Conservation (phyloP, 2,888 invertebrate genomes). For the Drosophila meridionalis region DNA sequence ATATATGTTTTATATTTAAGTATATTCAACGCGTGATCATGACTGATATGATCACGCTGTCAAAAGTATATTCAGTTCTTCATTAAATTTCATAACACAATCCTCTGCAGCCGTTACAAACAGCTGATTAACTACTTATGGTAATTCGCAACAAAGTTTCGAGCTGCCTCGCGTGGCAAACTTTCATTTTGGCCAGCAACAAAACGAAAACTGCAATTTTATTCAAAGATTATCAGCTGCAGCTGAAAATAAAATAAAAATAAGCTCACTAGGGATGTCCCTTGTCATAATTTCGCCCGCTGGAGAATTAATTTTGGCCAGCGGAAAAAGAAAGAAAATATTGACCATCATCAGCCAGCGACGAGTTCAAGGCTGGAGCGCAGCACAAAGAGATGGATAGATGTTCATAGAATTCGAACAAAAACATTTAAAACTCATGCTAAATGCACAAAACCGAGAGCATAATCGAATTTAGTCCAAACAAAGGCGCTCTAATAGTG, state of each 20-base stretch:
- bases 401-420: slow-evolving; percentile 14
- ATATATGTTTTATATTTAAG: too few relatives aligned
- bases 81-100: not conserved
- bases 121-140: slow-evolving; percentile 24
- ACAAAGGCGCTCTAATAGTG: slow-evolving; percentile 4
- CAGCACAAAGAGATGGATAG: slow-evolving; percentile 13
- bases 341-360: not conserved
- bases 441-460: slow-evolving; percentile 17
- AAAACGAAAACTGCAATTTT: slow-evolving; percentile 4
- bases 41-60: too few relatives aligned
- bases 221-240: slow-evolving; percentile 1
- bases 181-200: slow-evolving; percentile 4
- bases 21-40: too few relatives aligned
- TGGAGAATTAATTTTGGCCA: not conserved
- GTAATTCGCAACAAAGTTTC: slow-evolving; percentile 21
- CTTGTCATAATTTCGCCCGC: not conserved
- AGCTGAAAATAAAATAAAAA: not conserved
- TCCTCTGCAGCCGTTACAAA: not conserved
- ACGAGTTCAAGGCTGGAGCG: slow-evolving; percentile 4
- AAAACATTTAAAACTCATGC: slow-evolving; percentile 8
- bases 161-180: not conserved
- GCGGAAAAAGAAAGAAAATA: not conserved
- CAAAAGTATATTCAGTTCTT: not conserved
- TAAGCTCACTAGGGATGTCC: not conserved
- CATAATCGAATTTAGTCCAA: slow-evolving; percentile 38